Conservation (phyloP, 2,113 vertebrate genomes). For the Tupaia tana region DNA sequence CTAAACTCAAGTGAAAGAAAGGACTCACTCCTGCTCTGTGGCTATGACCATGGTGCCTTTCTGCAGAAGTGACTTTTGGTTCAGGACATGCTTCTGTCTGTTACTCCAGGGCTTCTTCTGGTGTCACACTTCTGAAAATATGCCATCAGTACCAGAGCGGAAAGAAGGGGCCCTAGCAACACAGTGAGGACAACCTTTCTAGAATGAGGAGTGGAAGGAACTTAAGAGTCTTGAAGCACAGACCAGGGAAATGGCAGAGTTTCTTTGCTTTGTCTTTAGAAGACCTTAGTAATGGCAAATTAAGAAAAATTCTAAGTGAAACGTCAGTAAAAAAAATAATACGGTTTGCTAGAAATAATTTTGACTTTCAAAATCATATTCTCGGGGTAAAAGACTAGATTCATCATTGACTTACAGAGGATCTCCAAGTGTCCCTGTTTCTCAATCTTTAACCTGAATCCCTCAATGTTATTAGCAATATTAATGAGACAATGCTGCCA, state of each 20-base stretch:
- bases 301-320: not conserved
- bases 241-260: not conserved
- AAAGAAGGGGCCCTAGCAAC: accelerated
- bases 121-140: not conserved
- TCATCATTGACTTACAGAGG: not conserved
- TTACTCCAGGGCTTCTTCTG: not conserved
- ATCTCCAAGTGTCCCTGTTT: not conserved
- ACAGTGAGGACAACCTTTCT: accelerated
- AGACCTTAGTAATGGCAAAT: not conserved
- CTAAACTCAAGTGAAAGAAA: not conserved
- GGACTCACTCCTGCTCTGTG: not conserved
- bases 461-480: not conserved
- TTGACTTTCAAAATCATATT: not conserved
- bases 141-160: not conserved
- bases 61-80: not conserved
- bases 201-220: not conserved
- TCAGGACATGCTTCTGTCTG: not conserved
- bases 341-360: not conserved
- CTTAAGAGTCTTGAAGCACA: not conserved
- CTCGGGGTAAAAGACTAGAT: not conserved
- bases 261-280: not conserved
- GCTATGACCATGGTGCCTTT: not conserved
- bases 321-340: not conserved
- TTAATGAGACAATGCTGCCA: not conserved
- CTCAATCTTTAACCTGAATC: not conserved